A percentile compares a stretch with the other conserved stretches of the same genome.
Evolutionary conservation across 2,113 vertebrate genomes (phyloP).

Genomic region (Pygoscelis antarcticus): DNA sequence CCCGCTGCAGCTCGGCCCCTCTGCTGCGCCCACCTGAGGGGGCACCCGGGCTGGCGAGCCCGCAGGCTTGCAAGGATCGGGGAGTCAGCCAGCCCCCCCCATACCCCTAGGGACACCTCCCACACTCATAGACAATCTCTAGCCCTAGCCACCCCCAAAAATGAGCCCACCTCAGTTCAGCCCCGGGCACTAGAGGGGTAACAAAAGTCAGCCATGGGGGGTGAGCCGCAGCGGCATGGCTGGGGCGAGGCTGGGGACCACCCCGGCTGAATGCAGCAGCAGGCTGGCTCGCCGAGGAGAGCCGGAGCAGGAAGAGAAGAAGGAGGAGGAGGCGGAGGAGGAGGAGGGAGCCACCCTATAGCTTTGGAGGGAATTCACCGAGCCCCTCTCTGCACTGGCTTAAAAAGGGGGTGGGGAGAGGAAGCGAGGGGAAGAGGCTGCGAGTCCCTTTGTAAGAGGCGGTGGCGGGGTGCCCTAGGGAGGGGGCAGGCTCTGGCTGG

Average conservation of each 20-base stretch:
- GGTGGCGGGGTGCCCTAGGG: not conserved
- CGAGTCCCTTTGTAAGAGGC: not conserved
- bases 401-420: constrained; percentile 21
- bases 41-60: not conserved
- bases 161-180: constrained; percentile 15
- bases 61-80: not conserved
- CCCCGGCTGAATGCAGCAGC: constrained; percentile 47
- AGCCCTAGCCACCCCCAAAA: not conserved
- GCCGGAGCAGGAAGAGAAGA: not conserved
- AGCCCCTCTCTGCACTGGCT: not conserved
- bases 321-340: not conserved
- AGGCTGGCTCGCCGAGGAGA: not conserved
- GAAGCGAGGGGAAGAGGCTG: not conserved
- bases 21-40: constrained; percentile 27
- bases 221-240: constrained; percentile 44
- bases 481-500: not conserved
- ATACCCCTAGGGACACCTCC: constrained; percentile 6
- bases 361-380: constrained; percentile 37
- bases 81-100: not conserved
- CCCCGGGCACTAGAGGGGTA: not conserved
- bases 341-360: constrained; percentile 5
- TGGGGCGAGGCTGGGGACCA: constrained; percentile 24
- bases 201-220: constrained; percentile 22
- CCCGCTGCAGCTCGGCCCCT: constrained; percentile 65
- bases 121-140: not conserved